These are phyloP conservation scores for Sitta europaea DNA, from an alignment of 2,113 vertebrate species.

Conservation along the genomic window DNA sequence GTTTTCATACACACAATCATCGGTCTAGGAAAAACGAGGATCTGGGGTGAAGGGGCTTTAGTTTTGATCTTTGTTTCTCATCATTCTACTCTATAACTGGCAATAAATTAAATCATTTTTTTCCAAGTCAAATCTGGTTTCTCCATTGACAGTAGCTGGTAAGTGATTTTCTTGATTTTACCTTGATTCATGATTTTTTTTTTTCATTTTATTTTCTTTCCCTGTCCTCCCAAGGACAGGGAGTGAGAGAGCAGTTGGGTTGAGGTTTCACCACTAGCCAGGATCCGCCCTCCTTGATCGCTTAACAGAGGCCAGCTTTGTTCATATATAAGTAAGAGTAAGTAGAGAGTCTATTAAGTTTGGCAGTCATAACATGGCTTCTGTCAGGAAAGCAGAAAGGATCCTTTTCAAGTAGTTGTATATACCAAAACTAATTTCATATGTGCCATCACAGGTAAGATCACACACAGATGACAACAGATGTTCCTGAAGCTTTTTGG, in stretches of 20 bases:
- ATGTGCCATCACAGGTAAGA: background rate
- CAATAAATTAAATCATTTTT: background rate
- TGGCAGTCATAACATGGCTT: background rate
- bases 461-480: background rate
- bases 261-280: background rate
- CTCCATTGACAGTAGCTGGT: background rate
- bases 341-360: background rate
- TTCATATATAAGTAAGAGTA: background rate
- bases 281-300: fast-evolving
- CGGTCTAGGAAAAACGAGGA: background rate
- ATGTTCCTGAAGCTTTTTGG: background rate
- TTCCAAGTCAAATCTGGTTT: background rate
- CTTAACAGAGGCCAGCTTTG: background rate
- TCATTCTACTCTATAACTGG: background rate
- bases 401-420: background rate
- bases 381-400: background rate
- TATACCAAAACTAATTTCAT: background rate
- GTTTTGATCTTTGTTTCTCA: background rate
- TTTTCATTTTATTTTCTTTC: background rate
- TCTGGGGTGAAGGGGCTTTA: fast-evolving
- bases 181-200: background rate
- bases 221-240: background rate
- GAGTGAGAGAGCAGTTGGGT: background rate
- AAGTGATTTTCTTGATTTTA: background rate
- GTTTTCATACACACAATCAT: background rate